Percentiles rank a stretch among this genome's conserved stretches.
phyloP scores from a whole-genome alignment of 2,888 invertebrate species.

The Agrochola lychnidis region DNA sequence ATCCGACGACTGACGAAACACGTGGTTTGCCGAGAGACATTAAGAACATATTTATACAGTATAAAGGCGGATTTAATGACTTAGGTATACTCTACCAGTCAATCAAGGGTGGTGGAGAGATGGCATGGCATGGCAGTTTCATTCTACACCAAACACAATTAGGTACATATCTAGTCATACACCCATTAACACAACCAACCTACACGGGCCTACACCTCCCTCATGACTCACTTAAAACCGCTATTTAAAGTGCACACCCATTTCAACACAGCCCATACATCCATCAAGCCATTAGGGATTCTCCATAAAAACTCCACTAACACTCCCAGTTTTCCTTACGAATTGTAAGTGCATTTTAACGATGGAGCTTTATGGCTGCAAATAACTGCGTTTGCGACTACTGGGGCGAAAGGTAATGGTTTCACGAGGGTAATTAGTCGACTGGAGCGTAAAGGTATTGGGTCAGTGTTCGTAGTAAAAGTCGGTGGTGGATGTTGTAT shows the following conservation, averaged over 20 bases:
- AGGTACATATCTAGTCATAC: not conserved
- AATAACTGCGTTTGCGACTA: conserved; percentile 39
- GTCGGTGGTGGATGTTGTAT: not conserved
- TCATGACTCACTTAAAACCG: conserved; percentile 18
- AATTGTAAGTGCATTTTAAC: conserved; percentile 58
- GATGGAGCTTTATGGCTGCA: conserved; percentile 44
- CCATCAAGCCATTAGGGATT: conserved; percentile 32
- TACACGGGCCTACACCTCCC: not conserved
- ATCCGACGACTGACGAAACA: no score
- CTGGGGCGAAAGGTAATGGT: conserved; percentile 1
- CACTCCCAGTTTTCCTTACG: conserved; percentile 3
- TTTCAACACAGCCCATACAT: not conserved
- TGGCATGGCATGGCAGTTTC: not conserved
- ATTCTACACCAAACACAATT: not conserved
- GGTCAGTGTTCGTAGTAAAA: conserved; percentile 16
- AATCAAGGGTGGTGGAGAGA: not conserved
- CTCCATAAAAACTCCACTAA: conserved; percentile 40
- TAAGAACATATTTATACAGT: not conserved
- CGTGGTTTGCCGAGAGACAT: no score
- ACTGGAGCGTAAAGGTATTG: conserved; percentile 12
- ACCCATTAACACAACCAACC: not conserved
- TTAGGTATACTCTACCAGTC: not conserved
- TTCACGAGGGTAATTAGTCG: conserved; percentile 17
- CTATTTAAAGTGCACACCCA: conserved; percentile 13
- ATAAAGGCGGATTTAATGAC: not conserved